Evolutionary conservation across 2,113 vertebrate species (phyloP), one percentile per base, ranked within the genome.

Genomic region (Pangasianodon gigas): DNA sequence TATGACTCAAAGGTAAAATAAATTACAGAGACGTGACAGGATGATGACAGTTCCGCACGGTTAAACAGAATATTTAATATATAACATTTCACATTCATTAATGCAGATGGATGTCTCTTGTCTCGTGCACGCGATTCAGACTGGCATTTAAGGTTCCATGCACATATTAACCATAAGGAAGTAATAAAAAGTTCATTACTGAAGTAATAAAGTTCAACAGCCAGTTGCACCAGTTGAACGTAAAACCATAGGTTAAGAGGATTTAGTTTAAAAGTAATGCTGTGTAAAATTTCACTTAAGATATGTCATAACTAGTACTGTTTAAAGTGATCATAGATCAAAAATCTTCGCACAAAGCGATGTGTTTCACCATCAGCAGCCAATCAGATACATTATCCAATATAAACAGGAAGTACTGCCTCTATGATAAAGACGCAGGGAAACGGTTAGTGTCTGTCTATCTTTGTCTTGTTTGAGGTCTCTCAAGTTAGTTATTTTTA

Each of bases 71-170:
- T 88, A 56, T 46, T 52, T 26, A 84, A 85, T 74, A 89, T 44
- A 18, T 52, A 52, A 85, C 14, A 80, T 62, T 77, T 37, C n/a
- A 52, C 83, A 37, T 62, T 54, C 54, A 46, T 89, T 79, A 71
- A 85, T 60, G 41, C 88, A 75, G 80, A 74, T 32, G 32, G 81
- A 48, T 58, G 88, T 60, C 16, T 89, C n/a, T 84, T 2, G 26
- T 44, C 62, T 85, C 77, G n/a, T 56, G 26, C 69, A 4, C 46
- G 26, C 24, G 6, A 52, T 88, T 83, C 62, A 69, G 46, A 44
- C 19, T 89, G 88, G 54, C 69, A 85, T 89, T 89, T 89, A 77
- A 65, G 82, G 69, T 60, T 85, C 41, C 60, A 16, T 77, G 88
- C 54, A 37, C 82, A 75, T 56, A 37, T 62, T 87, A 89, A 84